Evolutionary conservation across 2,797 vertebrate genomes (phyloP).

Genomic region (Etheostoma perlongum): DNA sequence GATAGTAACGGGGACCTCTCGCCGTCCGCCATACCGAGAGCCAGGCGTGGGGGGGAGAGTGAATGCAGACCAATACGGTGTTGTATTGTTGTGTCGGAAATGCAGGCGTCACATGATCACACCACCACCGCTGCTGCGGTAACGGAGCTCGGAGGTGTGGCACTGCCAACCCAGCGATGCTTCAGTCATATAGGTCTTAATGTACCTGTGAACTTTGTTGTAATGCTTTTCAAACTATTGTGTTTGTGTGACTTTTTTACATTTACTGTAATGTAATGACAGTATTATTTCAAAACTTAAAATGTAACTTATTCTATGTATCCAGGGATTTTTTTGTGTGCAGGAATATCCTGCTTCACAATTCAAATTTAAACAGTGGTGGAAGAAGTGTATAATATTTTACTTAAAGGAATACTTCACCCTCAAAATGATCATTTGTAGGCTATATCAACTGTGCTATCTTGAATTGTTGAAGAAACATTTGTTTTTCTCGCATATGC

Average conservation of each 20-base stretch:
- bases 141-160: slow-evolving; percentile 68
- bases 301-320: neutral
- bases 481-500: too few species aligned
- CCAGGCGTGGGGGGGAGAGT: slow-evolving; percentile 65
- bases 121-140: slow-evolving; percentile 74
- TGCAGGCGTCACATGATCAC: slow-evolving; percentile 84
- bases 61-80: slow-evolving; percentile 54
- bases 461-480: too few species aligned
- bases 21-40: slow-evolving; percentile 91
- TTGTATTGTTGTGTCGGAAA: slow-evolving; percentile 84
- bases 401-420: neutral
- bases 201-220: neutral
- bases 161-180: slow-evolving; percentile 23
- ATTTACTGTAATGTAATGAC: neutral
- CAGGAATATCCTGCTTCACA: neutral
- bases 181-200: neutral
- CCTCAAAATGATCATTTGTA: too few species aligned
- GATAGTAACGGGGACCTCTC: slow-evolving; percentile 93
- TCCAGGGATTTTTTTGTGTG: neutral
- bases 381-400: neutral
- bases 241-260: neutral
- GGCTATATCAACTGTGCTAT: too few species aligned
- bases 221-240: neutral
- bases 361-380: neutral
- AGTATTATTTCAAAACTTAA: neutral